Percentiles rank a stretch among this genome's conserved stretches.
Conservation (phyloP, 2,888 invertebrate genomes). For the Acholoe squamosa region DNA sequence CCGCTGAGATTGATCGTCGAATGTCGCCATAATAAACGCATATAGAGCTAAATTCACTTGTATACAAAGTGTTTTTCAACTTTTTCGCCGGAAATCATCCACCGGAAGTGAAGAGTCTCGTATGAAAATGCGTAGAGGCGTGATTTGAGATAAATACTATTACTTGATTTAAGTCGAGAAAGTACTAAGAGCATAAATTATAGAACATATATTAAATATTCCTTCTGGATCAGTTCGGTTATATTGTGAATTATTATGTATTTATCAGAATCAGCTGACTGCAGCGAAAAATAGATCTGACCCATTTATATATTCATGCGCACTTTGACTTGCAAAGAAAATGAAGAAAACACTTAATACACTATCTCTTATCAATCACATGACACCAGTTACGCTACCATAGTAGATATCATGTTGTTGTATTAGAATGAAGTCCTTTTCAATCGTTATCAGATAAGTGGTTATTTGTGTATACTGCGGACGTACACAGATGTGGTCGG, state of each 20-base stretch:
- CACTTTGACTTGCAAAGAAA: no score
- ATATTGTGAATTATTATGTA: not conserved
- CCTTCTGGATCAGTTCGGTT: no score
- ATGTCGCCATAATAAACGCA: not conserved
- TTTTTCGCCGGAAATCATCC: not conserved
- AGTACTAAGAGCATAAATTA: no score
- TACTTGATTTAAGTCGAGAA: not conserved
- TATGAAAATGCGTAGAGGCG: not conserved
- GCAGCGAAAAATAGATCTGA: not conserved
- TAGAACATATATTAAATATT: no score
- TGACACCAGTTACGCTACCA: no score
- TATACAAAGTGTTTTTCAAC: not conserved
- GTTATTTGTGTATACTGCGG: no score
- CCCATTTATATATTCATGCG: no score
- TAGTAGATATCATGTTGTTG: no score
- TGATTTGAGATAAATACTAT: not conserved
- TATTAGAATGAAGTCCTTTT: no score
- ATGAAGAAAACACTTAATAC: no score
- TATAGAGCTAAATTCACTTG: not conserved
- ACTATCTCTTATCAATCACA: no score
- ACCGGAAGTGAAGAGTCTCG: not conserved
- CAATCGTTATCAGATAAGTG: no score
- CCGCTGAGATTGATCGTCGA: not conserved
- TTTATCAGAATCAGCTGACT: conserved; percentile 16
- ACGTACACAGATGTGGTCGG: not conserved